Conservation (phyloP, 2,888 invertebrate genomes). For the Cremastinae sp. region DNA sequence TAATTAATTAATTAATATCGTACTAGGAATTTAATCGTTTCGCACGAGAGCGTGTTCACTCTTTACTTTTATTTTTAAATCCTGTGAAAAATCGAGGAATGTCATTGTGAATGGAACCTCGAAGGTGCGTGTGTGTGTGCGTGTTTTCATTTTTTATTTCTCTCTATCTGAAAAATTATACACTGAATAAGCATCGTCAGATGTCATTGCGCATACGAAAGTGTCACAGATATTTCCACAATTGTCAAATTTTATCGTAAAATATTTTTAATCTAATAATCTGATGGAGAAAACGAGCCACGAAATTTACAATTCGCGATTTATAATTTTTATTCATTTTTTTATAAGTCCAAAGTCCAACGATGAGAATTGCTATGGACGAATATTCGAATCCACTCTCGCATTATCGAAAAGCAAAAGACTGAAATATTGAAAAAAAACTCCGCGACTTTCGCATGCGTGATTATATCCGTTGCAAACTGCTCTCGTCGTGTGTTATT, state of each 20-base stretch:
- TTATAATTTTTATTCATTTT: not conserved
- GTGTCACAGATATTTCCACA: slow-evolving; percentile 47
- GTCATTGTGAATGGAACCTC: slow-evolving; percentile 50
- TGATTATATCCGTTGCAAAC: slow-evolving; percentile 68
- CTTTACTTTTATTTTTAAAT: slow-evolving; percentile 15
- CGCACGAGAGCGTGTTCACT: slow-evolving; percentile 20
- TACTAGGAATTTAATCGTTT: slow-evolving; percentile 28
- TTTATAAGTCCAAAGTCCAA: slow-evolving; percentile 16
- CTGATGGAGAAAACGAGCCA: slow-evolving; percentile 1
- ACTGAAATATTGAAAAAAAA: slow-evolving; percentile 67
- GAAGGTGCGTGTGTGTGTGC: slow-evolving; percentile 23
- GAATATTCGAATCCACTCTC: slow-evolving; percentile 41
- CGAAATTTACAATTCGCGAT: too few relatives aligned
- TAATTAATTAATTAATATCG: slow-evolving; percentile 32
- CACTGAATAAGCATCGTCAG: slow-evolving; percentile 55
- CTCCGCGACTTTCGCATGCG: slow-evolving; percentile 71
- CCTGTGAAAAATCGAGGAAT: slow-evolving; percentile 7
- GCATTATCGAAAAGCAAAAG: slow-evolving; percentile 65
- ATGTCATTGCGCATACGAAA: slow-evolving; percentile 62
- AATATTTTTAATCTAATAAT: slow-evolving; percentile 4
- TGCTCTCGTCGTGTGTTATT: slow-evolving; percentile 68
- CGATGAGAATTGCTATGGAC: slow-evolving; percentile 22
- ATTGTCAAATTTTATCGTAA: too few relatives aligned
- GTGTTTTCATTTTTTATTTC: slow-evolving; percentile 12
- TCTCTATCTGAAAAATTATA: slow-evolving; percentile 37